Base-by-base conservation (phyloP, 2,888 invertebrate genomes). In the Trilocha varians region DNA sequence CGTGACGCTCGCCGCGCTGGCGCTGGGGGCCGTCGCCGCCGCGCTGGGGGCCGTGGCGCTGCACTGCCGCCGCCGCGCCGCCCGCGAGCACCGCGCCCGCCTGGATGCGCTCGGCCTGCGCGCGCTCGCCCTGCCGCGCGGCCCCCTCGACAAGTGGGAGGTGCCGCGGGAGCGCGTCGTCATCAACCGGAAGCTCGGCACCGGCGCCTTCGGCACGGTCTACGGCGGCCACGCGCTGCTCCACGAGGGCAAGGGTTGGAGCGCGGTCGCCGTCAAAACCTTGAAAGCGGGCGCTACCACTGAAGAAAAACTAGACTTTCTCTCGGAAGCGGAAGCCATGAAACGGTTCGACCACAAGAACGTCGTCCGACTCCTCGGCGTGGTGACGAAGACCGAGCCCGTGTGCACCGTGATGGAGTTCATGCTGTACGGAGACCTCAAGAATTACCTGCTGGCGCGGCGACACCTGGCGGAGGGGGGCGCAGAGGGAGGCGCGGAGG, bases 261-360 rank as follows among this genome's bases (percentile, higher is more conserved):
- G 90, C 5, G 92, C 94, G 0, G 94, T 95, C 9, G 95, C 95
- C 9, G 94, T 97, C 0, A 97, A 97, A 74, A 96, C 96, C 0
- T 85, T 97, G 3, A 96, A 96, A 74, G 86, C 91, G 32, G 94
- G 94, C 3, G 93, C 94, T 1, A 88, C 89, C 6, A 90, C 92
- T 2, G 96, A 96, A 54, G 95, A 95, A 64, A 96, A 96, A 68
- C 80, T 96, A 15, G 96, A 97, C 70, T 97, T 97, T 63, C 84
- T 97, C 33, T 93, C 95, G 40, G 97, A 97, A 73, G 96, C 97
- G 1, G 96, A 97, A 69, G 92, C 95, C 15, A 97, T 97, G 97
- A 97, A 97, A 68, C 88, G 94, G 37, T 96, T 97, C 71, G 93
- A 95, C 42, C 96, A 97, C 70, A 91, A 91, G 60, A 97, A 97